Evolutionary conservation across 2,113 vertebrate species (phyloP).

Genomic region (Salvelinus namaycush): DNA sequence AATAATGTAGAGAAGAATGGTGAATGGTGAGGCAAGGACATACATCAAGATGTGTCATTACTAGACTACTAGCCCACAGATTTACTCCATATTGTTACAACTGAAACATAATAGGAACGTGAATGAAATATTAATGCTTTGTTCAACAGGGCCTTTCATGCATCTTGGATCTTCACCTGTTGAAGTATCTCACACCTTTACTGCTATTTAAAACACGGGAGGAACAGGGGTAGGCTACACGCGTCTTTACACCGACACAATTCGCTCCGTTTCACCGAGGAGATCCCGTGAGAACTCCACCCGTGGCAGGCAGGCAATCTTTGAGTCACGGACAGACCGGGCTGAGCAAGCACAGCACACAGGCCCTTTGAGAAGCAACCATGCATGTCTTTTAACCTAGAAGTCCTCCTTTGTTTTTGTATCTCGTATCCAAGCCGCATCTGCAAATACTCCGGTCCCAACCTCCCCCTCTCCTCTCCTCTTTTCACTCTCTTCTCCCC

Average conservation of each 20-base stretch:
- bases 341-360: not conserved
- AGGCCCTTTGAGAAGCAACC: slow-evolving; percentile 69
- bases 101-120: too few species aligned
- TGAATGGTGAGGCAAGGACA: too few species aligned
- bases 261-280: not conserved
- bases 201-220: not conserved
- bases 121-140: too few species aligned
- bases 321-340: not conserved
- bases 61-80: too few species aligned
- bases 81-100: too few species aligned
- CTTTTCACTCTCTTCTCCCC: slow-evolving; percentile 32
- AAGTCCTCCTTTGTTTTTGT: slow-evolving; percentile 68
- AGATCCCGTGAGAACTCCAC: slow-evolving; percentile 5
- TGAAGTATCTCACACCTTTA: not conserved
- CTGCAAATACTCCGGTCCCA: slow-evolving; percentile 36
- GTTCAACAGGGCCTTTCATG: too few species aligned
- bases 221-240: not conserved
- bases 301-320: not conserved
- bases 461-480: slow-evolving; percentile 7
- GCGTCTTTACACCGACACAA: not conserved
- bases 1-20: too few species aligned
- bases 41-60: too few species aligned
- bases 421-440: slow-evolving; percentile 43
- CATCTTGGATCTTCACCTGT: not conserved
- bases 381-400: slow-evolving; percentile 67